Evolutionary conservation across 2,797 vertebrate species (phyloP).

Genomic region (Chaunax sp.): DNA sequence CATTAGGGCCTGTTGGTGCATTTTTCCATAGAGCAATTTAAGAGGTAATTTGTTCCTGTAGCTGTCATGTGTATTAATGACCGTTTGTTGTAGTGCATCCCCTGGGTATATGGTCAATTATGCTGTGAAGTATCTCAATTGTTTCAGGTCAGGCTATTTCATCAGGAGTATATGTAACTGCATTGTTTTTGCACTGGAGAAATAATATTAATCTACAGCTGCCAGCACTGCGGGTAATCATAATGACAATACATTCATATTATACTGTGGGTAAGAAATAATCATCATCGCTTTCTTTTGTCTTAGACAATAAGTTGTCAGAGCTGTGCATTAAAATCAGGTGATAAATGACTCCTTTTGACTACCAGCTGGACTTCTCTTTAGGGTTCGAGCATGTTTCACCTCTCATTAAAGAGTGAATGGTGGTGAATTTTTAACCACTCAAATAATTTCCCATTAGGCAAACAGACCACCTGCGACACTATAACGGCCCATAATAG

Average conservation of each 20-base stretch:
- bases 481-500: too few relatives aligned
- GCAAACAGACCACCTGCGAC: too few relatives aligned
- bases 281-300: background rate
- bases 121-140: slow-evolving; percentile 36
- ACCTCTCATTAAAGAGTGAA: too few relatives aligned
- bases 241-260: background rate
- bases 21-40: slow-evolving; percentile 15
- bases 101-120: slow-evolving; percentile 44
- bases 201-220: slow-evolving; percentile 16
- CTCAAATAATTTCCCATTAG: too few relatives aligned
- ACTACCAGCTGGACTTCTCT: too few relatives aligned
- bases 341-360: background rate
- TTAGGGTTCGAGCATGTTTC: too few relatives aligned
- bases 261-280: background rate
- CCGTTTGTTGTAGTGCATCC: slow-evolving; percentile 34
- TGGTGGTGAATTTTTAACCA: too few relatives aligned
- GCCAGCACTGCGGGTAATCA: background rate
- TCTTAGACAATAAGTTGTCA: slow-evolving; percentile 4
- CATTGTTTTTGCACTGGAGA: background rate
- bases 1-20: background rate
- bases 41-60: slow-evolving; percentile 35
- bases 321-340: background rate
- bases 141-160: slow-evolving; percentile 16
- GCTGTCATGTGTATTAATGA: slow-evolving; percentile 50
- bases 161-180: background rate